phyloP scores from a whole-genome alignment of 2,797 vertebrate genomes.

The Sebastolobus alascanus region DNA sequence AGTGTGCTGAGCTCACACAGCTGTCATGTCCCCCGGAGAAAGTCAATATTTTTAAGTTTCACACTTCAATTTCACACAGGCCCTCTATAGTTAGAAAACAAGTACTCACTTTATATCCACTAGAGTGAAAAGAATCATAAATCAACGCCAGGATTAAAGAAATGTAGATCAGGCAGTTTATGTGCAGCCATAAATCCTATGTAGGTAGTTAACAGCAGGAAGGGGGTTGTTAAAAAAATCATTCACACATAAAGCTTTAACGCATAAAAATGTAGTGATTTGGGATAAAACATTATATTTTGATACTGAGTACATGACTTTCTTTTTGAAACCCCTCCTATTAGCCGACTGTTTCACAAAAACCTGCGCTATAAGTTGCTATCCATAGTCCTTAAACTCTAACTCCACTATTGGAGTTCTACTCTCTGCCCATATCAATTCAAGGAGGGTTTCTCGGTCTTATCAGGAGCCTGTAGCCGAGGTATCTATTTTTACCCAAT shows the following conservation, averaged over 20 bases:
- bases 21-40: background rate
- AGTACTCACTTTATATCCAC: conserved; percentile 21
- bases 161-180: conserved; percentile 25
- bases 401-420: background rate
- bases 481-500: conserved; percentile 7
- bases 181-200: conserved; percentile 44
- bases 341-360: background rate
- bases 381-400: background rate
- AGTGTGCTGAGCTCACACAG: background rate
- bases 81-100: background rate
- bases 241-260: background rate
- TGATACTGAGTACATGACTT: background rate
- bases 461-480: background rate
- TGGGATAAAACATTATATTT: background rate
- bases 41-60: conserved; percentile 21
- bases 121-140: conserved; percentile 40
- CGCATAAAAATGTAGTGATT: background rate
- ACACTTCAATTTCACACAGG: conserved; percentile 11
- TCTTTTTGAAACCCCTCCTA: background rate
- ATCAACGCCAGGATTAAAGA: conserved; percentile 33
- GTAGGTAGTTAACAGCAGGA: conserved; percentile 13
- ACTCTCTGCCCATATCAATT: background rate
- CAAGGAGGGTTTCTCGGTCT: background rate
- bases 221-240: background rate
- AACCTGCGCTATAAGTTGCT: background rate